These are phyloP conservation scores for Drosophila kohkoa DNA, from an alignment of 1,140 invertebrate genomes.

Conservation along the genomic window DNA sequence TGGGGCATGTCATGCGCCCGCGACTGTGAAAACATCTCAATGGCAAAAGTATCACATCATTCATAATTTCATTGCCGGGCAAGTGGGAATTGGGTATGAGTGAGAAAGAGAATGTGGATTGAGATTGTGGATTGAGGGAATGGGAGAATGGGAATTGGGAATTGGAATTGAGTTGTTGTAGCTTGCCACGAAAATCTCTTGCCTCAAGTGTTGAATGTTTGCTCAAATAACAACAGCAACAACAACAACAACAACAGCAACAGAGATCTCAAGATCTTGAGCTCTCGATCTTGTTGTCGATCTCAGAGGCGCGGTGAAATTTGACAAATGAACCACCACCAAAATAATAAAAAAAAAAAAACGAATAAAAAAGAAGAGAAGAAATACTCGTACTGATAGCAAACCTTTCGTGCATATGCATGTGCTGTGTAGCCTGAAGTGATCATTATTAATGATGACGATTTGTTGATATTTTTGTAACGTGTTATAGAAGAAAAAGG, in stretches of 20 bases:
- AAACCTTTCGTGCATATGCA: conserved; percentile 36
- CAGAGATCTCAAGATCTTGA: conserved; percentile 57
- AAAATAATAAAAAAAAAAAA: conserved; percentile 28
- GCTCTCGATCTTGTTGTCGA: conserved; percentile 60
- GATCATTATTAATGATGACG: conserved; percentile 85
- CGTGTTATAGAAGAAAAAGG: conserved; percentile 59
- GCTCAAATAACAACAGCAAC: conserved; percentile 77
- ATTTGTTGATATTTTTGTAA: conserved; percentile 84
- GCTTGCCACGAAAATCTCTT: conserved; percentile 80
- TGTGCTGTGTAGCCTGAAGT: conserved; percentile 63
- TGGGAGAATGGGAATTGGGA: neutral
- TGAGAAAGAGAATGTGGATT: conserved; percentile 3
- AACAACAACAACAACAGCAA: conserved; percentile 37
- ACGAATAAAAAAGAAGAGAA: conserved; percentile 24
- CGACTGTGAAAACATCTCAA: conserved; percentile 83
- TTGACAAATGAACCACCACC: conserved; percentile 78
- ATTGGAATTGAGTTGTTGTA: conserved; percentile 79
- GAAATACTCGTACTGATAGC: conserved; percentile 42
- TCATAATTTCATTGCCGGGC: conserved; percentile 82
- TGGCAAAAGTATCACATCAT: conserved; percentile 84
- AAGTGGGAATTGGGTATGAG: conserved; percentile 48
- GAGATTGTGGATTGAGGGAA: neutral
- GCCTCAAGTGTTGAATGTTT: conserved; percentile 83
- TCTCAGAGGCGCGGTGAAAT: conserved; percentile 76
- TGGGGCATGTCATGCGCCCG: conserved; percentile 78